phyloP scores from a whole-genome alignment of 2,797 vertebrate genomes.

The Betta splendens region DNA sequence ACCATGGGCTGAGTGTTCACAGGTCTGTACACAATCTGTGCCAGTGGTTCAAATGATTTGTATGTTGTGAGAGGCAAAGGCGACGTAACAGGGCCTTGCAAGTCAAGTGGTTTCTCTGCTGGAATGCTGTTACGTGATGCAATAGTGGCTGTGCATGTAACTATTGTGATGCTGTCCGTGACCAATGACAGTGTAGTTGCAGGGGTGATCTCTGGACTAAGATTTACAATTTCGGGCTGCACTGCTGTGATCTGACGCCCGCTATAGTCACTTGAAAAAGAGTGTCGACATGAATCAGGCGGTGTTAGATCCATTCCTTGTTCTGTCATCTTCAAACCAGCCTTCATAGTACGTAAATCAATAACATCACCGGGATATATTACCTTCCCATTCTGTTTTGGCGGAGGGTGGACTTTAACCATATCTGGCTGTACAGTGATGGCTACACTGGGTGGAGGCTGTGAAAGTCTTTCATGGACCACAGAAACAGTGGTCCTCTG shows the following conservation, averaged over 20 bases:
- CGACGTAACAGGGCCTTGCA: conserved; percentile 82
- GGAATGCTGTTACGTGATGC: conserved; percentile 81
- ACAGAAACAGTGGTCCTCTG: conserved; percentile 85
- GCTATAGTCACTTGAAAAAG: conserved; percentile 76
- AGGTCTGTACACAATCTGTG: conserved; percentile 85
- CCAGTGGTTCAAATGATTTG: conserved; percentile 86
- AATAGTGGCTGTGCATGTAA: conserved; percentile 88
- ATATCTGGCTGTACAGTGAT: conserved; percentile 82
- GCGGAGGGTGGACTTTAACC: conserved; percentile 74
- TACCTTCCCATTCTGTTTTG: conserved; percentile 87
- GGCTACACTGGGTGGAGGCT: conserved; percentile 76
- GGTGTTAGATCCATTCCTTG: conserved; percentile 92
- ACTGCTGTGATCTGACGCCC: conserved; percentile 89
- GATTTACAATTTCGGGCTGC: conserved; percentile 93
- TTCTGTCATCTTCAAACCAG: conserved; percentile 84
- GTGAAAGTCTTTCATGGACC: conserved; percentile 81
- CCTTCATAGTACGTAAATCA: conserved; percentile 92
- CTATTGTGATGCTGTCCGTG: conserved; percentile 84
- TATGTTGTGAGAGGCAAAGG: conserved; percentile 89
- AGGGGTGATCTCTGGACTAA: conserved; percentile 85
- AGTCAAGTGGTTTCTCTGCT: conserved; percentile 86
- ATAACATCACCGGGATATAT: conserved; percentile 88
- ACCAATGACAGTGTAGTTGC: conserved; percentile 83
- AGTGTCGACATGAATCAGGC: conserved; percentile 84
- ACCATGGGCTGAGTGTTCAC: conserved; percentile 73